Percentiles rank a stretch among this genome's conserved stretches.
Conservation (phyloP, 2,113 vertebrate genomes). For the Esox niger region DNA sequence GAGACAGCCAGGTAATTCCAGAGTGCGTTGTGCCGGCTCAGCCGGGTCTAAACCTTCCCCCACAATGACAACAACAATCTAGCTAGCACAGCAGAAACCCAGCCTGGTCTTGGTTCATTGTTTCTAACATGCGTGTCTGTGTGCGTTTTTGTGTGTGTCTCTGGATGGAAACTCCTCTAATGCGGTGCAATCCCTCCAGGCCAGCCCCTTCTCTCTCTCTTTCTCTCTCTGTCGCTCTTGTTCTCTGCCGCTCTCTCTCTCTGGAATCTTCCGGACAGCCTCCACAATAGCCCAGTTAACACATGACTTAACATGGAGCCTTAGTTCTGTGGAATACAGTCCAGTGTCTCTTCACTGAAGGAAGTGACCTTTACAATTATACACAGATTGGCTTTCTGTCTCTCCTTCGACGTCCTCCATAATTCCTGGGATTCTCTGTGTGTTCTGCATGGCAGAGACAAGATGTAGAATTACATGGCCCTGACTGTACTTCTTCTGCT, state of each 20-base stretch:
- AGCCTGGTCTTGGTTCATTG: slow-evolving; percentile 9
- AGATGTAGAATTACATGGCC: too few relatives aligned
- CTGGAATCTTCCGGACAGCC: slow-evolving; percentile 38
- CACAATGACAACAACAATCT: slow-evolving; percentile 17
- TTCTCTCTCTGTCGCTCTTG: too few relatives aligned
- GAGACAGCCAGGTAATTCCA: slow-evolving; percentile 41
- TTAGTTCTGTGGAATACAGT: slow-evolving; percentile 44
- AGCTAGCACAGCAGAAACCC: slow-evolving; percentile 30
- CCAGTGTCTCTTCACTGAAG: slow-evolving; percentile 48
- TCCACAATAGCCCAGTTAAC: slow-evolving; percentile 47
- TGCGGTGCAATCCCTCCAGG: slow-evolving; percentile 8
- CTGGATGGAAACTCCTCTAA: slow-evolving; percentile 32
- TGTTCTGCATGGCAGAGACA: slow-evolving; percentile 7
- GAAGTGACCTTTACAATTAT: slow-evolving; percentile 60
- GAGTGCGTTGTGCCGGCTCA: slow-evolving; percentile 40
- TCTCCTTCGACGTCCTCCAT: slow-evolving; percentile 48
- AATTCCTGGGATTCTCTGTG: slow-evolving; percentile 46
- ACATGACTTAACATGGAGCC: slow-evolving; percentile 53
- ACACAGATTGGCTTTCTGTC: slow-evolving; percentile 44
- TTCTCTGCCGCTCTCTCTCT: too few relatives aligned
- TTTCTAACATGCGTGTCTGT: not conserved
- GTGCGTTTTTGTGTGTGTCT: not conserved
- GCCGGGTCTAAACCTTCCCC: slow-evolving; percentile 40
- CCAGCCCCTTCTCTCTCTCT: not conserved
- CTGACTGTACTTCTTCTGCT: too few relatives aligned